phyloP scores from a whole-genome alignment of 2,797 vertebrate species.

The Acrossocheilus fasciatus region DNA sequence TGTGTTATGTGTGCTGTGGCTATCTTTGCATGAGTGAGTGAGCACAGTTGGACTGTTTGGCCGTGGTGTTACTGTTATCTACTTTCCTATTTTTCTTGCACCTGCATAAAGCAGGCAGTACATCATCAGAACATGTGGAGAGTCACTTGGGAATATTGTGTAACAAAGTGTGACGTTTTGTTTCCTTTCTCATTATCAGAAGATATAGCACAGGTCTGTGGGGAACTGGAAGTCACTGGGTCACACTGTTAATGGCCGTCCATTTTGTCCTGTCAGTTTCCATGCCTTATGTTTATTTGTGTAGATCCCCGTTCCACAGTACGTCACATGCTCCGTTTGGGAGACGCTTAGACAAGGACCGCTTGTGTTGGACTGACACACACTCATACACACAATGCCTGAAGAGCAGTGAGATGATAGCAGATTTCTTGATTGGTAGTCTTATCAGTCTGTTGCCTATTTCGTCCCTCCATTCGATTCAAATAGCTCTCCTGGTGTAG shows the following conservation, averaged over 20 bases:
- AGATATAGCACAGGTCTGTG: constrained; percentile 33
- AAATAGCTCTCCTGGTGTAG: constrained; percentile 2
- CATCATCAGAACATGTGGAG: constrained; percentile 10
- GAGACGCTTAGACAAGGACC: constrained; percentile 59
- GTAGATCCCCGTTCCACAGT: constrained; percentile 14
- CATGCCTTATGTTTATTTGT: constrained; percentile 9
- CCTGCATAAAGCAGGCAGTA: constrained; percentile 13
- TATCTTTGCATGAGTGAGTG: neutral
- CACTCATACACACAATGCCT: constrained; percentile 39
- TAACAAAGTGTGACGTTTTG: constrained; percentile 12
- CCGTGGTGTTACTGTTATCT: constrained; percentile 12
- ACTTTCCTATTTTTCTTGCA: constrained; percentile 51
- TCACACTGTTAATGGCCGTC: constrained; percentile 5
- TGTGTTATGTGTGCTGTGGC: neutral
- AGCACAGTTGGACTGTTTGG: neutral
- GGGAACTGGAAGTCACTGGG: constrained; percentile 28
- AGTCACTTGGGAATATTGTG: constrained; percentile 27
- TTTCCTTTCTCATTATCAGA: constrained; percentile 43
- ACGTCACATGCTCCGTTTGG: constrained; percentile 58
- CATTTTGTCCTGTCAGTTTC: constrained; percentile 29
- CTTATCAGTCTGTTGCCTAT: constrained; percentile 44
- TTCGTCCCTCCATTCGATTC: constrained; percentile 3
- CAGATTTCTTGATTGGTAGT: constrained; percentile 48
- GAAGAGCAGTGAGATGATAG: constrained; percentile 45
- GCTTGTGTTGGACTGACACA: constrained; percentile 46